Conservation (phyloP, 2,888 invertebrate species). For the Oxyteleia sp. region DNA sequence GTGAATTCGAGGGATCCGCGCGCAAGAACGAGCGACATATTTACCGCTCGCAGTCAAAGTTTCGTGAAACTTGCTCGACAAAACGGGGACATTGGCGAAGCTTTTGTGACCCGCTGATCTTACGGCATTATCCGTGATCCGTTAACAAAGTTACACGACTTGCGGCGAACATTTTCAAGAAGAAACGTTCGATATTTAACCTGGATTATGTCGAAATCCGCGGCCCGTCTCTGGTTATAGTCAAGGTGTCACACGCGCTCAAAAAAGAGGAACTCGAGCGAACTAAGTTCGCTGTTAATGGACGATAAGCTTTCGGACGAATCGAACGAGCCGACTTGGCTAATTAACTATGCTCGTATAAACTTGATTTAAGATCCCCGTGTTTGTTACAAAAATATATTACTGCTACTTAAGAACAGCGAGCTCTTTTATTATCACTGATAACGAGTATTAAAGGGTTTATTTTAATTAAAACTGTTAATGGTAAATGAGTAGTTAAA, state of each 20-base stretch:
- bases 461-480: conserved; percentile 69
- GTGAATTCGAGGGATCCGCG: conserved; percentile 11
- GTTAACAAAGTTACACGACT: conserved; percentile 66
- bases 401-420: conserved; percentile 45
- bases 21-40: conserved; percentile 62
- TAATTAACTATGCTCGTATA: conserved; percentile 63
- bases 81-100: conserved; percentile 61
- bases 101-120: conserved; percentile 68
- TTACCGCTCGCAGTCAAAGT: conserved; percentile 56
- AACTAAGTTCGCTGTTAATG: conserved; percentile 45
- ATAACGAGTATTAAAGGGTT: conserved; percentile 67
- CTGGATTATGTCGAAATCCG: conserved; percentile 49
- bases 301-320: conserved; percentile 28
- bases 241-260: conserved; percentile 24
- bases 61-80: conserved; percentile 56
- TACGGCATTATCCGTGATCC: conserved; percentile 63
- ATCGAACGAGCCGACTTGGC: conserved; percentile 43
- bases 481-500: conserved; percentile 68
- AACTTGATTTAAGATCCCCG: conserved; percentile 59
- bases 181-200: conserved; percentile 64
- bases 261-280: conserved; percentile 42
- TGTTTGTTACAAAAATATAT: conserved; percentile 67
- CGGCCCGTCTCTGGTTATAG: conserved; percentile 25
- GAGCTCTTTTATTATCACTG: conserved; percentile 60
- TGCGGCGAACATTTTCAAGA: conserved; percentile 57